phyloP scores from a whole-genome alignment of 2,888 invertebrate genomes.

The Amorpha juglandis region DNA sequence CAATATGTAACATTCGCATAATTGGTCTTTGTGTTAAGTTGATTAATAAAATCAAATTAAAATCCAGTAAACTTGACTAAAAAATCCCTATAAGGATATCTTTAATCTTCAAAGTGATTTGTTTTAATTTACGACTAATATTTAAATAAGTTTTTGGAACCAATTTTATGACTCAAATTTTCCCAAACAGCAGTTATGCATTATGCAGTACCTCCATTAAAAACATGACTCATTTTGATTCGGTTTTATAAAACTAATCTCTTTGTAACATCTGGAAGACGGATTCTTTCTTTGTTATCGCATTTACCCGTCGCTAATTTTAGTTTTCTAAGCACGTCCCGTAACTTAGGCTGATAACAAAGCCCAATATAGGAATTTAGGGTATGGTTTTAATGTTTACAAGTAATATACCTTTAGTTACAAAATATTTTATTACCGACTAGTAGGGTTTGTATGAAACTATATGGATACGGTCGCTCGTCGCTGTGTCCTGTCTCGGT shows the following conservation, averaged over 20 bases:
- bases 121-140: background rate
- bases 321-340: conserved; percentile 56
- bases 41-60: conserved; percentile 5
- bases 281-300: conserved; percentile 35
- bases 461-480: too few relatives aligned
- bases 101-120: background rate
- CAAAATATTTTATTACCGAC: too few relatives aligned
- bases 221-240: conserved; percentile 23
- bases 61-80: conserved; percentile 5
- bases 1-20: too few relatives aligned
- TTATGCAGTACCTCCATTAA: conserved; percentile 13
- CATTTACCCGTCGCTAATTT: conserved; percentile 41
- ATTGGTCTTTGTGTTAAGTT: too few relatives aligned
- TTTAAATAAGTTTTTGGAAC: background rate
- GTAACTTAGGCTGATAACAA: conserved; percentile 47
- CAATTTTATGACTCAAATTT: conserved; percentile 19
- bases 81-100: background rate
- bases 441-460: too few relatives aligned
- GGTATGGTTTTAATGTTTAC: conserved; percentile 32
- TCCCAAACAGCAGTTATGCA: conserved; percentile 6
- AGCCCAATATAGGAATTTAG: conserved; percentile 46
- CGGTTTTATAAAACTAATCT: conserved; percentile 28
- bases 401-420: too few relatives aligned
- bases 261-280: conserved; percentile 31
- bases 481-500: too few relatives aligned